These are phyloP conservation scores for Pachycephala philippinensis DNA, from an alignment of 2,113 vertebrate species.

Conservation along the genomic window DNA sequence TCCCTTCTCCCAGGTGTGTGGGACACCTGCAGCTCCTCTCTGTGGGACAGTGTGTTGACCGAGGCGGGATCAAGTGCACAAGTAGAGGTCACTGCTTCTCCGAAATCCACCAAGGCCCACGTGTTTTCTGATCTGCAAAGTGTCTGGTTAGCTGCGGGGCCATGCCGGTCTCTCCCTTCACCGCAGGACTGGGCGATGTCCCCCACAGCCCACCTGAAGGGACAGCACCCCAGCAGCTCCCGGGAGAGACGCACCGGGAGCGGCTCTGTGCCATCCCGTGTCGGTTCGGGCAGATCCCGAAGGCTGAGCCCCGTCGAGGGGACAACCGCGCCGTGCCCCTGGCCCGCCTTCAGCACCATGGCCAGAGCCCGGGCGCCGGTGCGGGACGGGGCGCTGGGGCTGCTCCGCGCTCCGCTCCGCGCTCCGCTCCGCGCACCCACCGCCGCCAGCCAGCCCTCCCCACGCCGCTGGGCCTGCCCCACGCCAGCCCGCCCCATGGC, in stretches of 20 bases:
- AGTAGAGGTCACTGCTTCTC: background rate
- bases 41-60: accelerated
- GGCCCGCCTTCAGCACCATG: constrained; percentile 18
- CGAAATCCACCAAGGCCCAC: accelerated
- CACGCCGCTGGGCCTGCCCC: background rate
- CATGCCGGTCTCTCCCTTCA: background rate
- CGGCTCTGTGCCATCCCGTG: accelerated
- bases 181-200: accelerated
- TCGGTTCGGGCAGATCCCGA: background rate
- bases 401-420: background rate
- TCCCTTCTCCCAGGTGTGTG: background rate
- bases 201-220: background rate
- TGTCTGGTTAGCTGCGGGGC: background rate
- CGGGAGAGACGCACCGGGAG: background rate
- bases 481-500: background rate
- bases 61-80: background rate
- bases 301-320: background rate
- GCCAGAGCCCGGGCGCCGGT: background rate
- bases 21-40: background rate
- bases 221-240: background rate
- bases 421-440: background rate
- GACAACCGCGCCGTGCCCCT: background rate
- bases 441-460: accelerated
- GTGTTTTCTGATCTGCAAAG: background rate
- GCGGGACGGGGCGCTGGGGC: background rate